These are phyloP conservation scores for Scytalopus superciliaris DNA, from an alignment of 2,113 vertebrate genomes.

Conservation along the genomic window DNA sequence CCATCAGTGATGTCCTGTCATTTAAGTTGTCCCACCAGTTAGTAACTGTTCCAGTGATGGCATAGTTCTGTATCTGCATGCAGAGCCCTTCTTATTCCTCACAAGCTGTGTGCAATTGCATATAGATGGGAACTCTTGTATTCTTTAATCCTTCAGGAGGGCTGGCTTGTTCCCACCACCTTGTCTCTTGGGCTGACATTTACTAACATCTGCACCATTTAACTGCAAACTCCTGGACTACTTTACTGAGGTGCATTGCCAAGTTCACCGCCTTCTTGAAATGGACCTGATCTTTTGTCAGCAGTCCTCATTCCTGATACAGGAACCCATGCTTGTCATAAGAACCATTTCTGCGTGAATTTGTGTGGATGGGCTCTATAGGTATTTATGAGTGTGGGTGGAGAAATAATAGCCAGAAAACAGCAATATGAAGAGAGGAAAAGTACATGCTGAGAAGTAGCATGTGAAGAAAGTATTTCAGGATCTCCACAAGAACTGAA, in stretches of 20 bases:
- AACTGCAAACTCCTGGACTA: not conserved
- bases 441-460: not conserved
- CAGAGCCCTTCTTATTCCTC: not conserved
- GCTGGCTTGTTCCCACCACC: not conserved
- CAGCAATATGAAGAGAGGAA: not conserved
- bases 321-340: not conserved
- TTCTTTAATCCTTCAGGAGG: not conserved
- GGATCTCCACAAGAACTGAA: not conserved
- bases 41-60: not conserved
- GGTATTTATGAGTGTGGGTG: not conserved
- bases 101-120: not conserved
- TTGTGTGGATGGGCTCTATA: not conserved
- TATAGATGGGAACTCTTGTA: not conserved
- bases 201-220: not conserved
- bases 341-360: not conserved
- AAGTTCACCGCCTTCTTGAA: not conserved
- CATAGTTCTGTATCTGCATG: not conserved
- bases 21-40: not conserved
- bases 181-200: not conserved
- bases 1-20: not conserved
- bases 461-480: not conserved
- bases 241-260: not conserved
- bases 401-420: not conserved
- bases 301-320: not conserved
- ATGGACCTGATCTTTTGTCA: not conserved